Conservation (phyloP, 2,888 invertebrate genomes). For the Andrena haemorrhoa region DNA sequence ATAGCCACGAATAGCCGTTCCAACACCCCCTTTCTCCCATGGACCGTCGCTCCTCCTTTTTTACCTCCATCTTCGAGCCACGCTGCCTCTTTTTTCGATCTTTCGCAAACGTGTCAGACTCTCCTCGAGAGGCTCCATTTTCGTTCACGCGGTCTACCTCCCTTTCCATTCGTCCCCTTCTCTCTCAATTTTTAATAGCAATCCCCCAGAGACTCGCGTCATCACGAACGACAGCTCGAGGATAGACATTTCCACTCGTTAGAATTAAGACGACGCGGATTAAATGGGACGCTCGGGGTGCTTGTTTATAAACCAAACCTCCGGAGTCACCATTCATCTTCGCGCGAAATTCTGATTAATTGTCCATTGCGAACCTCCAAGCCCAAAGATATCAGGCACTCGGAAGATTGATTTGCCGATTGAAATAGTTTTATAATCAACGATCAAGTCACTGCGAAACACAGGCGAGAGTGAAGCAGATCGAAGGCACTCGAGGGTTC, state of each 20-base stretch:
- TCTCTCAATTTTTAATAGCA: background rate
- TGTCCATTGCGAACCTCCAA: too few relatives aligned
- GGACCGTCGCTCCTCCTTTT: background rate
- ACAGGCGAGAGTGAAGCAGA: background rate
- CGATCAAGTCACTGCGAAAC: background rate
- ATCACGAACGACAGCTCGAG: constrained; percentile 26
- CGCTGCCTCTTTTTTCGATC: background rate
- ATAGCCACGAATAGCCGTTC: constrained; percentile 9
- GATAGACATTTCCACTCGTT: constrained; percentile 23
- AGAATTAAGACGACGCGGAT: constrained; percentile 22
- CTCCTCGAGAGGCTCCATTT: background rate
- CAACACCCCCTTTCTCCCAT: constrained; percentile 12
- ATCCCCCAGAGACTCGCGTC: background rate
- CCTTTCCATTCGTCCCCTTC: background rate
- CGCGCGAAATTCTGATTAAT: too few relatives aligned
- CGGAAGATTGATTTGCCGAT: too few relatives aligned
- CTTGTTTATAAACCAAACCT: too few relatives aligned
- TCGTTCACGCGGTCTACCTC: too few relatives aligned
- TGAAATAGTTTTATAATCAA: too few relatives aligned
- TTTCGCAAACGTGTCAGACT: constrained; percentile 12
- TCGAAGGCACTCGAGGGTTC: constrained; percentile 17
- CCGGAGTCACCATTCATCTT: too few relatives aligned
- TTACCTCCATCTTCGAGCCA: background rate
- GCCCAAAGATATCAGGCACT: too few relatives aligned
- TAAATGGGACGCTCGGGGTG: constrained; percentile 32